phyloP scores from a whole-genome alignment of 2,113 vertebrate genomes.

The Benthochromis sp. region DNA sequence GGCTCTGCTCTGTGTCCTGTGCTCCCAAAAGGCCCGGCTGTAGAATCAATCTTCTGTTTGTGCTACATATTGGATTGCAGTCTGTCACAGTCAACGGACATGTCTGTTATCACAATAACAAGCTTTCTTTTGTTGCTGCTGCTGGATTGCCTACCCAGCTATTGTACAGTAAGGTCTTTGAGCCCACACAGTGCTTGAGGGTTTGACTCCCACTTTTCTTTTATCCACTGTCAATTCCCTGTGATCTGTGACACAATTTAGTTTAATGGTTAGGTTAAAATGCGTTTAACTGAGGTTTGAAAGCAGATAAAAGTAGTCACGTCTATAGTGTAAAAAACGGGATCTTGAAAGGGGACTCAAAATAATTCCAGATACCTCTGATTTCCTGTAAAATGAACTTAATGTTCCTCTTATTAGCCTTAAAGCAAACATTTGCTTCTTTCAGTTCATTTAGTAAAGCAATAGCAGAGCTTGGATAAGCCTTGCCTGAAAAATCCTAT shows the following conservation, averaged over 20 bases:
- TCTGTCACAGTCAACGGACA: conserved; percentile 35
- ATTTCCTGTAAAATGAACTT: not conserved
- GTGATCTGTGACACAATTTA: not conserved
- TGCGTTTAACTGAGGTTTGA: not conserved
- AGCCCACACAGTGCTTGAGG: not conserved
- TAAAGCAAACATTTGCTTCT: not conserved
- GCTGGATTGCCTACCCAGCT: not conserved
- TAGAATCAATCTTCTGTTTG: conserved; percentile 44
- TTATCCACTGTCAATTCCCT: not conserved
- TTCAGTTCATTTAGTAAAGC: not conserved
- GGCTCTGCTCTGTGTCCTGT: not conserved
- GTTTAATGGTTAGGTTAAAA: not conserved
- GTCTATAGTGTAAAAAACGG: not conserved
- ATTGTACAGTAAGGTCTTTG: not conserved
- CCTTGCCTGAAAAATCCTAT: not conserved
- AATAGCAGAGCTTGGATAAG: not conserved
- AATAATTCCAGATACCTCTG: not conserved
- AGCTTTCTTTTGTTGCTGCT: conserved; percentile 8
- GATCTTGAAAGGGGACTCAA: not conserved
- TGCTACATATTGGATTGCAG: conserved; percentile 39
- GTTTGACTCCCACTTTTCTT: not conserved
- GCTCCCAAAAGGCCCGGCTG: conserved; percentile 5
- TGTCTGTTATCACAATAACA: conserved; percentile 36
- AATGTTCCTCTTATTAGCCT: not conserved
- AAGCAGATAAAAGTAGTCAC: not conserved